Base-by-base conservation (phyloP, 2,113 vertebrate genomes). In the Lasiurus cinereus region DNA sequence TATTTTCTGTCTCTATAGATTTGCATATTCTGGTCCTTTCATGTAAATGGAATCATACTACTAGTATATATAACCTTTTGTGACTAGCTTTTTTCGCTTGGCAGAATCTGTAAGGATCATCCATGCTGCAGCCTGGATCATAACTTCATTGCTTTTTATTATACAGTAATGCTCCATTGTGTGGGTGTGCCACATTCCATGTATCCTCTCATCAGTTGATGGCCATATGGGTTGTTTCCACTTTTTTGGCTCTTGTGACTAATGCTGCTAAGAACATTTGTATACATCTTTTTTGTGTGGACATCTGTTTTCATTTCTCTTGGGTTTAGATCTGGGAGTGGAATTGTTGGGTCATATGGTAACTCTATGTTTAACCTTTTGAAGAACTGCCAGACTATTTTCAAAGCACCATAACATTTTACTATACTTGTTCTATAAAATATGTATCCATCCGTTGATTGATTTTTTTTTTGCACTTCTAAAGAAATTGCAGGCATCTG, bases 341-440 rank as follows among this genome's bases (percentile, higher is more conserved):
- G 36, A 83, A 94, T 80, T 92, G 21, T 12, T 90, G 54, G 33
- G 29, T 90, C 36, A 39, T 31, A 78, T 83, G 33, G 46, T 79
- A 54, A 82, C 46, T 73, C 48, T 9, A 4, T 21, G 21, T 70
- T 77, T 64, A 90, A 54, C 3, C 13, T 90, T 79, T 83, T 77
- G 54, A 94, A 64, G 14, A 76, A 70, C 19, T 67, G 12, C 11
- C 22, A 36, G 14, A 66, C n/a, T 88, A 14, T 59, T 94, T 90
- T 31, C 33, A 69, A 92, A 79, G 16, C 52, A 31, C 39, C 21
- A 54, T 87, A 46, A 87, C 24, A 70, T 46, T 72, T 96, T 29
- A 59, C 8, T 82, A 2, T 19, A 33, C n/a, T 88, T 94, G n/a
- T 50, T 94, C 83, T 66, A 73, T 29, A 54, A 8, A 14, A 19